Evolutionary conservation across 2,888 invertebrate species (phyloP).

Genomic region (Pimpla rufipes): DNA sequence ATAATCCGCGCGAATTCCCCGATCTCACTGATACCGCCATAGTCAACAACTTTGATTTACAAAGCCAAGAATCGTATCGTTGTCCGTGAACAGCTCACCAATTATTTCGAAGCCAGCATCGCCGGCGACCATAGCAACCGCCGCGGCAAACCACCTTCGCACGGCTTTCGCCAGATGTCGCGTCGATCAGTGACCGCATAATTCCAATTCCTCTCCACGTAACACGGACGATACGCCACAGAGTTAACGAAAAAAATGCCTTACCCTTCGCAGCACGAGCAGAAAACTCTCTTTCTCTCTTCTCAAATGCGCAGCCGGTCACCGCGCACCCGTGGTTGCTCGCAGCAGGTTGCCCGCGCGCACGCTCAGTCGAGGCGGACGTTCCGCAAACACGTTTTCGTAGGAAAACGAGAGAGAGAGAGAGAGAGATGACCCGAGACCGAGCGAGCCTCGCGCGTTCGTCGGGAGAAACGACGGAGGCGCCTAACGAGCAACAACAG

Average conservation of each 20-base stretch:
- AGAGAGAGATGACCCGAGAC: not conserved
- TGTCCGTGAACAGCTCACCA: too few species aligned
- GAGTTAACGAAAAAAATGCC: not conserved
- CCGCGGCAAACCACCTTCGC: not conserved
- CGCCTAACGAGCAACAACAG: not conserved
- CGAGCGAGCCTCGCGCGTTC: not conserved
- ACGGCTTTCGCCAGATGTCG: not conserved
- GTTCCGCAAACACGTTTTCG: not conserved
- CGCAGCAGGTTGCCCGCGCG: constrained; percentile 18
- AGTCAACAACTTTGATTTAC: too few species aligned
- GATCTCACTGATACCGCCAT: too few species aligned
- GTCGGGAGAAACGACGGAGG: not conserved
- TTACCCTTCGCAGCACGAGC: not conserved
- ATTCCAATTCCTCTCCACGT: not conserved
- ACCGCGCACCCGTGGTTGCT: not conserved
- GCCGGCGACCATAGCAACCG: not conserved
- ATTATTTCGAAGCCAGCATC: not conserved
- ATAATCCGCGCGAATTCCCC: too few species aligned
- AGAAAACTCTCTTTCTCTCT: not conserved
- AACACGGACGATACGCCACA: not conserved
- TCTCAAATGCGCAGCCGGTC: not conserved
- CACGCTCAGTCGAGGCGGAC: not conserved
- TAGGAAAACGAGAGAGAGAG: not conserved
- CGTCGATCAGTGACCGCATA: not conserved
- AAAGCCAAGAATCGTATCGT: too few species aligned